These are phyloP conservation scores for Linnaemya tessellans DNA, from an alignment of 2,888 invertebrate genomes.

Conservation along the genomic window DNA sequence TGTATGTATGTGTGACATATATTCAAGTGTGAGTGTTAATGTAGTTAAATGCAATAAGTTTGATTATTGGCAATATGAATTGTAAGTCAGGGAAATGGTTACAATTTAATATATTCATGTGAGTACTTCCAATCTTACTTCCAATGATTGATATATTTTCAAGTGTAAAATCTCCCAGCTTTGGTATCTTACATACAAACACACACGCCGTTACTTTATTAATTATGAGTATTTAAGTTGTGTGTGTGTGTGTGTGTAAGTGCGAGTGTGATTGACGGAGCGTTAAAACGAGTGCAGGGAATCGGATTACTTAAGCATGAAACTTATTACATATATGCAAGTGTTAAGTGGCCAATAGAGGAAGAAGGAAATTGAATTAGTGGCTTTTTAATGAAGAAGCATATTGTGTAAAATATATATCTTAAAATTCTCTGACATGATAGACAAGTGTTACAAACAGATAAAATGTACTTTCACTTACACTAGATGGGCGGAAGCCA, in stretches of 20 bases:
- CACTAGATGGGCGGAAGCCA: neutral
- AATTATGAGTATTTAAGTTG: neutral
- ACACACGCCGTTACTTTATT: neutral
- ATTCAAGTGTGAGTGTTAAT: too few species aligned
- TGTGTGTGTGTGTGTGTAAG: neutral
- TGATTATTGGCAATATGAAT: constrained; percentile 20
- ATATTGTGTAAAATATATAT: neutral
- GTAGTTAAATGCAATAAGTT: neutral
- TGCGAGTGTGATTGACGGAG: neutral
- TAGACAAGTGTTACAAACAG: neutral
- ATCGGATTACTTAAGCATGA: neutral
- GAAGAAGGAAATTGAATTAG: neutral
- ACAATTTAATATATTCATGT: neutral
- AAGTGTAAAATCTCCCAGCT: constrained; percentile 30
- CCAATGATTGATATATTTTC: constrained; percentile 23
- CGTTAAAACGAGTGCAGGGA: neutral
- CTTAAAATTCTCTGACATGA: neutral
- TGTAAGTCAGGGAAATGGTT: neutral
- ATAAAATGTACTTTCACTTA: neutral
- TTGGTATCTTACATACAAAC: neutral
- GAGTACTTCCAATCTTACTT: constrained; percentile 22
- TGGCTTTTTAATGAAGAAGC: neutral
- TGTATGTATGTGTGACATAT: too few species aligned
- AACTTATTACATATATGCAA: constrained; percentile 2
- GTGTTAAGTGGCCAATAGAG: constrained; percentile 33